Percentiles rank a stretch among this genome's conserved stretches.
These are phyloP conservation scores for Neocrepidodera transversa DNA, from an alignment of 2,888 invertebrate genomes.

Conservation along the genomic window DNA sequence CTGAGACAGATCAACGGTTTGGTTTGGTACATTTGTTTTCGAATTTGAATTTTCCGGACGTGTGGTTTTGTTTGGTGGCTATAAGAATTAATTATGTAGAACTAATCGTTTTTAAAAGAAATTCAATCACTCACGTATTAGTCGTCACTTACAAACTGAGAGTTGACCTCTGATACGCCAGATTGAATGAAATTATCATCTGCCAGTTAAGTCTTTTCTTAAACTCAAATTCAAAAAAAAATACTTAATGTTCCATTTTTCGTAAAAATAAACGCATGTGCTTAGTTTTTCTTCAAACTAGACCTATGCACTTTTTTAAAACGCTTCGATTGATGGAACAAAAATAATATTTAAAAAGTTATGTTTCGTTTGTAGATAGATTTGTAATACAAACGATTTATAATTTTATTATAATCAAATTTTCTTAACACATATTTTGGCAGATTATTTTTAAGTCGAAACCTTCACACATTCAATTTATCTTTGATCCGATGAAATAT, in stretches of 20 bases:
- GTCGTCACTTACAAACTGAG: background rate
- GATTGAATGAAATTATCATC: too few species aligned
- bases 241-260: constrained; percentile 6
- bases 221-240: too few species aligned
- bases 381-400: constrained; percentile 9
- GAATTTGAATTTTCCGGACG: too few species aligned
- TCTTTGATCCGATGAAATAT: background rate
- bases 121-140: background rate
- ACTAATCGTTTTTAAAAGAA: too few species aligned
- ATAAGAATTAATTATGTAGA: too few species aligned
- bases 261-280: background rate
- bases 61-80: too few species aligned
- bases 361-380: constrained; percentile 7
- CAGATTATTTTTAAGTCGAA: background rate
- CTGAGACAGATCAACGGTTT: too few species aligned
- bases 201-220: too few species aligned
- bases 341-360: background rate
- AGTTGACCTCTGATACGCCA: background rate
- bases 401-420: background rate
- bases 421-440: background rate
- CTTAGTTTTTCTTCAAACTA: constrained; percentile 3
- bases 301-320: background rate
- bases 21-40: too few species aligned
- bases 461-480: background rate
- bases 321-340: background rate